Evolutionary conservation across 2,888 invertebrate species (phyloP), one percentile per base, ranked within the genome.

Genomic region (Dimorphilus gyrociliatus): DNA sequence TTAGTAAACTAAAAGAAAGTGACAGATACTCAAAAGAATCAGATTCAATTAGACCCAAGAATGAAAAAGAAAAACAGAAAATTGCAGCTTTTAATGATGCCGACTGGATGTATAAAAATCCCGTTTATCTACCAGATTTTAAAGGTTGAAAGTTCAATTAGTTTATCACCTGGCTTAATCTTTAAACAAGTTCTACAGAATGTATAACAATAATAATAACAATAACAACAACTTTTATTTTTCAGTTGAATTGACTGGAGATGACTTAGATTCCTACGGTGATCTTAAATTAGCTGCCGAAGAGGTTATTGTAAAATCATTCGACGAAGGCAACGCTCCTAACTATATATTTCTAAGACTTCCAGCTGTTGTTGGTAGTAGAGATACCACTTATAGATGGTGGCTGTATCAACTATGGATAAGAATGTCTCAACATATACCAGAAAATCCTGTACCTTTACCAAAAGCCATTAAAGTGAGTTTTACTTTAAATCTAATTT

Each of bases 351-450:
- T 55, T 17, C 46, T 67, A 3, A 48, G 67, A 19, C 47, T 67
- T 13, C 64, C 67, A 1, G 67, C 67, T 39, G 65, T 67, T 2
- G 41, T 67, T 10, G 67, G 66, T 6, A 55, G 60, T 19, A 44
- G 64, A 16, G 67, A 67, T 41, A 64, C 56, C 15, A 67, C 66
- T 0, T 51, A 60, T 32, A 44, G 66, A 5, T 64, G 55, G 53
- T 66, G 63, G 64, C 48, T 58, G 3, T 66, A 65, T 40, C 64
- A 64, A 35, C 35, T 64, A 36, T 66, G 65, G 65, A 44, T 65
- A 19, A 47, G 52, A 36, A 46, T 62, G 24, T 40, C 45, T 18
- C 35, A 46, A 7, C 41, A 48, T 32, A 42, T 56, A n/a, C n/a
- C n/a, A n/a, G n/a, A n/a, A n/a, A n/a, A n/a, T n/a, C n/a, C n/a